Conservation (phyloP, 2,797 vertebrate species). For the Rhadinocentrus ornatus region DNA sequence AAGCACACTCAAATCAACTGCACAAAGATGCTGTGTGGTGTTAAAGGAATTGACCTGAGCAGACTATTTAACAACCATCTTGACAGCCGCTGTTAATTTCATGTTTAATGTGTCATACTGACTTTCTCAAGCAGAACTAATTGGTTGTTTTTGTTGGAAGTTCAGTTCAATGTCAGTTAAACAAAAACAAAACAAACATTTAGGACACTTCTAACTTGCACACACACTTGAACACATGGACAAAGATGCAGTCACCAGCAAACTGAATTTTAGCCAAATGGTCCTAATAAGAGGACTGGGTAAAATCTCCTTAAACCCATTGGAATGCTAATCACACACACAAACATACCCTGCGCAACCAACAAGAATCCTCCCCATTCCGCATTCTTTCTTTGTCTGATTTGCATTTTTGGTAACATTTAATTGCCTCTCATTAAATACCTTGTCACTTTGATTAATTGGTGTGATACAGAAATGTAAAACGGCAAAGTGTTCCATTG, state of each 20-base stretch:
- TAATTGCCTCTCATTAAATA: conserved; percentile 86
- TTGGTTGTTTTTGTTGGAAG: conserved; percentile 72
- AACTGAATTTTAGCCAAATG: conserved; percentile 27
- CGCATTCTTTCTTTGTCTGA: conserved; percentile 51
- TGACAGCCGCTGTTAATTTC: conserved; percentile 65
- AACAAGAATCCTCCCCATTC: conserved; percentile 18
- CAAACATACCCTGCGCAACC: background rate
- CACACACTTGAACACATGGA: conserved; percentile 11
- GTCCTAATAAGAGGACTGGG: conserved; percentile 39
- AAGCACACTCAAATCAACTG: conserved; percentile 52
- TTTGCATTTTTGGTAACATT: conserved; percentile 82
- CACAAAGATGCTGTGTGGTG: conserved; percentile 50
- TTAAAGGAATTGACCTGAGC: conserved; percentile 53
- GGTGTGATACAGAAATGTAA: conserved; percentile 77
- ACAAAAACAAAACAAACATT: conserved; percentile 14
- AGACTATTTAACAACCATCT: conserved; percentile 49
- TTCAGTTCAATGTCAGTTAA: conserved; percentile 37
- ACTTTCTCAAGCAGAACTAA: conserved; percentile 67
- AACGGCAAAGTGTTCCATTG: conserved; percentile 70
- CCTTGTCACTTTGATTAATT: conserved; percentile 86
- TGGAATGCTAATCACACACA: conserved; percentile 45
- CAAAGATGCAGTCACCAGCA: conserved; percentile 41
- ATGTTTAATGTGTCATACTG: conserved; percentile 64
- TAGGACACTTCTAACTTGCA: conserved; percentile 69
- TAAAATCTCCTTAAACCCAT: conserved; percentile 70